These are phyloP conservation scores for Ctenopoma multispine DNA, from an alignment of 2,797 vertebrate species.

Conservation along the genomic window DNA sequence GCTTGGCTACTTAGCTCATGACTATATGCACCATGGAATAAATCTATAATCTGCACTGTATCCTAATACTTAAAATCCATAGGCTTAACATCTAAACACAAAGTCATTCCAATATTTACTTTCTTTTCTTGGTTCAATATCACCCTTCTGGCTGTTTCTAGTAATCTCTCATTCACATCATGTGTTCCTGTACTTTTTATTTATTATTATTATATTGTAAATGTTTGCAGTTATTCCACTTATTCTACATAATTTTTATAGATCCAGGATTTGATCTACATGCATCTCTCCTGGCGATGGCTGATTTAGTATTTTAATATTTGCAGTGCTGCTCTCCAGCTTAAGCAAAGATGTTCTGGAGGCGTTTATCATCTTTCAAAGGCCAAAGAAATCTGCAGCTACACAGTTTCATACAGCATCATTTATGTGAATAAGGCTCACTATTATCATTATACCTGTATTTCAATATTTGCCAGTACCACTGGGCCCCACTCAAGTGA, in stretches of 20 bases:
- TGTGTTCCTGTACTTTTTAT: neutral
- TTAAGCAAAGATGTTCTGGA: neutral
- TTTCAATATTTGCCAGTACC: too few species aligned
- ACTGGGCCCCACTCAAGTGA: neutral
- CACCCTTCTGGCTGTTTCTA: neutral
- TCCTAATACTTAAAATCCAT: slow-evolving; percentile 22
- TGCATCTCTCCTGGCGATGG: too few species aligned
- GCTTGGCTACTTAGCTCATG: slow-evolving; percentile 13
- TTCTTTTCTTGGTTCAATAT: neutral
- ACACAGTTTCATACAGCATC: neutral
- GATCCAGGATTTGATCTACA: neutral
- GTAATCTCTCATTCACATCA: neutral
- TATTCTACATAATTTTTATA: neutral
- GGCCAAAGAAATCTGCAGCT: neutral
- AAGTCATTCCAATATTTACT: neutral
- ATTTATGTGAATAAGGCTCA: too few species aligned
- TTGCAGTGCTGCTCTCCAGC: neutral
- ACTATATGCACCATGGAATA: slow-evolving; percentile 2
- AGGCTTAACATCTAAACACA: slow-evolving; percentile 10
- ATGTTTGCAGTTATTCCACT: neutral
- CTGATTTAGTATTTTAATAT: neutral
- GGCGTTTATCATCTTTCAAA: neutral
- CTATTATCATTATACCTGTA: too few species aligned
- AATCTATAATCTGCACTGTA: slow-evolving; percentile 26
- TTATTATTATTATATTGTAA: neutral